Evolutionary conservation across 2,797 vertebrate species (phyloP).

Genomic region (Pangasius krempfi): DNA sequence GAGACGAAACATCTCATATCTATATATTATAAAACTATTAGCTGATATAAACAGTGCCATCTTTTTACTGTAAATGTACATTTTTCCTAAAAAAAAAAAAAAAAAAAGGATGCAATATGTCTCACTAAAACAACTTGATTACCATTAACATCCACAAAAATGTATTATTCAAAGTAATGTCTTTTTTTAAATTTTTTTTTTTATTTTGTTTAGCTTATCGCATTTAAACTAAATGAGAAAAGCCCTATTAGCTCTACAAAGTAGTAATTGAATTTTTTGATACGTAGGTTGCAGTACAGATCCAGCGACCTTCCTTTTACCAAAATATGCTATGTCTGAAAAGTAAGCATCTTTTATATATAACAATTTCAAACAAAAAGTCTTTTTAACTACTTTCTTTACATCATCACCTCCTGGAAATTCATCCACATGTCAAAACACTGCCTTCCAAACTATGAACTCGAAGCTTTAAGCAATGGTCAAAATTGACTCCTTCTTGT

Average conservation of each 20-base stretch:
- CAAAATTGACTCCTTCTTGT: conserved; percentile 60
- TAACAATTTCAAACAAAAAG: conserved; percentile 48
- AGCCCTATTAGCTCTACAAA: conserved; percentile 12
- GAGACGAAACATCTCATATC: conserved; percentile 65
- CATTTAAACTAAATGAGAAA: conserved; percentile 4
- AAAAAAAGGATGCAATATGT: conserved; percentile 68
- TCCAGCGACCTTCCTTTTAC: conserved; percentile 74
- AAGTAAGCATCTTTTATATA: conserved; percentile 59
- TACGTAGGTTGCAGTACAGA: conserved; percentile 57
- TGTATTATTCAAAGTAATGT: conserved; percentile 5
- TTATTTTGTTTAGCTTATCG: conserved; percentile 1
- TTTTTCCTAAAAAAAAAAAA: conserved; percentile 11
- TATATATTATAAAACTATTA: conserved; percentile 54
- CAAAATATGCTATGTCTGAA: conserved; percentile 68
- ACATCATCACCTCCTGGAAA: conserved; percentile 56
- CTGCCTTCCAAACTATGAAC: conserved; percentile 72
- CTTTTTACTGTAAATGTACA: conserved; percentile 30
- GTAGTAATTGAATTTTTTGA: neutral
- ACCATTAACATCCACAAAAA: conserved; percentile 16
- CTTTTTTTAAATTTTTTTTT: neutral
- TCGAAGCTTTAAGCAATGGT: conserved; percentile 72
- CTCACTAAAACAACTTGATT: conserved; percentile 58
- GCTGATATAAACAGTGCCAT: conserved; percentile 37
- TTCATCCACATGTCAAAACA: conserved; percentile 63
- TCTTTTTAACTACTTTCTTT: conserved; percentile 53